These are phyloP conservation scores for Microtus pennsylvanicus DNA, from an alignment of 2,113 vertebrate species.

Conservation along the genomic window DNA sequence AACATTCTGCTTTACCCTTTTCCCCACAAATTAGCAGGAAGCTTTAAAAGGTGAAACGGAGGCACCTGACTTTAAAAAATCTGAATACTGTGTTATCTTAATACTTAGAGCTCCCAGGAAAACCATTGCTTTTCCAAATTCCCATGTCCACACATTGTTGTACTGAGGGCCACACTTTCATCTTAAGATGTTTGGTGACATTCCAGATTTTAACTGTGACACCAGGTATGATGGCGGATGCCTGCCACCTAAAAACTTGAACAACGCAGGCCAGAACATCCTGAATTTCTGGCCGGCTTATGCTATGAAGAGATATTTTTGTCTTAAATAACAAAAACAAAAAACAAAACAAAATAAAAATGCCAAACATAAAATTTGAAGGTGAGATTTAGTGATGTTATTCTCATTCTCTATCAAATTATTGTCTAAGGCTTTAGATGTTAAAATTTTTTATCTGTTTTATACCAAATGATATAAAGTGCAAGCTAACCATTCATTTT, in stretches of 20 bases:
- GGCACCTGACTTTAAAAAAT: not conserved
- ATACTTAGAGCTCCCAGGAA: not conserved
- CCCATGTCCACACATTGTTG: not conserved
- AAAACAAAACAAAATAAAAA: not conserved
- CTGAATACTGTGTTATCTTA: conserved; percentile 54
- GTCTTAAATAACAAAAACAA: not conserved
- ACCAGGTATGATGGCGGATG: not conserved
- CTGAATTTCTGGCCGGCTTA: not conserved
- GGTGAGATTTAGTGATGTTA: not conserved
- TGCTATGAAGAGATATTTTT: not conserved
- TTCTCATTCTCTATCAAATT: not conserved
- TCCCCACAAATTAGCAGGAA: conserved; percentile 12
- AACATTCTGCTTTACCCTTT: not conserved
- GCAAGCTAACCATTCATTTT: not conserved
- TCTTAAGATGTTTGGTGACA: not conserved
- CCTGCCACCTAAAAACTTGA: not conserved
- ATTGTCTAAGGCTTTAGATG: not conserved
- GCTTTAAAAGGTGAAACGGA: conserved; percentile 7
- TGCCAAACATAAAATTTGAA: not conserved
- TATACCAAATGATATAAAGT: not conserved
- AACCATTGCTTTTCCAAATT: not conserved
- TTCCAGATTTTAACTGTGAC: not conserved
- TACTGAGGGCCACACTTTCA: not conserved
- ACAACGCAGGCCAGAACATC: not conserved
- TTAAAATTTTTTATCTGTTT: not conserved